Percentiles rank a stretch among this genome's conserved stretches.
Conservation (phyloP, 2,888 invertebrate species). For the Azorinus chamasolen region DNA sequence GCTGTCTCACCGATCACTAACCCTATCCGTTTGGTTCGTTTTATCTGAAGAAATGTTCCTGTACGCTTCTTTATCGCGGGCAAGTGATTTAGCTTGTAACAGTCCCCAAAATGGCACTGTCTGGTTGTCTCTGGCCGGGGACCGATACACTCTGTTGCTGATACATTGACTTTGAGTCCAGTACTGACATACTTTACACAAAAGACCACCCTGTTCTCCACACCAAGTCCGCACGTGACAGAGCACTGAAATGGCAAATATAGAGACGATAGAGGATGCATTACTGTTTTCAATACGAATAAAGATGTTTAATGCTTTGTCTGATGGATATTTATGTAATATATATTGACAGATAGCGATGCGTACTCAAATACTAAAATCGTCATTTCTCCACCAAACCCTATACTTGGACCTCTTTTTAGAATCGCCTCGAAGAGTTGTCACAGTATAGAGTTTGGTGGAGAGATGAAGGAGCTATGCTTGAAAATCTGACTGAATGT, state of each 20-base stretch:
- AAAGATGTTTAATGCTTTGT: not conserved
- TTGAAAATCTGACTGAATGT: too few species aligned
- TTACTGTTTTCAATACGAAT: not conserved
- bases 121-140: conserved; percentile 66
- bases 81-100: conserved; percentile 65
- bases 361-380: too few species aligned
- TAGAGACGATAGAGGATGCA: not conserved
- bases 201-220: conserved; percentile 94
- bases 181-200: conserved; percentile 88
- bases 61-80: conserved; percentile 75
- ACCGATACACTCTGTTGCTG: conserved; percentile 70
- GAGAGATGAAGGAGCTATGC: too few species aligned
- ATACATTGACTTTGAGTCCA: conserved; percentile 70
- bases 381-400: too few species aligned
- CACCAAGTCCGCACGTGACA: conserved; percentile 94
- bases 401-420: too few species aligned
- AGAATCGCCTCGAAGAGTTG: too few species aligned
- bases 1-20: conserved; percentile 75
- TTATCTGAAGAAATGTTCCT: conserved; percentile 77
- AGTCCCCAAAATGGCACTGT: conserved; percentile 71
- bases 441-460: too few species aligned
- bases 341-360: too few species aligned
- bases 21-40: conserved; percentile 69
- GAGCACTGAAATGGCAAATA: conserved; percentile 91
- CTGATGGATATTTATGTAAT: too few species aligned